phyloP scores from a whole-genome alignment of 1,140 invertebrate genomes.

The Planococcus citri region DNA sequence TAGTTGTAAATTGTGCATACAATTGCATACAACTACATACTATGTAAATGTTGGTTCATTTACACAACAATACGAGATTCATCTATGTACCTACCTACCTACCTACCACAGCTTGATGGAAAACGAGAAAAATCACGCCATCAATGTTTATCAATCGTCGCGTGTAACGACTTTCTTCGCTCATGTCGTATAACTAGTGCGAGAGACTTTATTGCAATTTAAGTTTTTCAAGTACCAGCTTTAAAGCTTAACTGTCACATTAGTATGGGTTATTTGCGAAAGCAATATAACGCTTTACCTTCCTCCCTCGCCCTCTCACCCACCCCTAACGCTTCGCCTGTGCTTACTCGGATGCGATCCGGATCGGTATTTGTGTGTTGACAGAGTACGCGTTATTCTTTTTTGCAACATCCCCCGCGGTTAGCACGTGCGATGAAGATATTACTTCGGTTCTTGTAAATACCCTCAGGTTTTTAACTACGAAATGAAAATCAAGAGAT shows the following conservation, averaged over 20 bases:
- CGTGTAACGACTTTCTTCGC: too few species aligned
- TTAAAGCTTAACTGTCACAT: constrained; percentile 1
- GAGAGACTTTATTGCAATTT: not conserved
- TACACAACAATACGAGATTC: too few species aligned
- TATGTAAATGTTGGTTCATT: too few species aligned
- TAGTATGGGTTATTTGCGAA: not conserved
- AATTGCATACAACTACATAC: too few species aligned
- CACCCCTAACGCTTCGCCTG: not conserved
- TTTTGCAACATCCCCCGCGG: not conserved
- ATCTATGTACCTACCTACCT: too few species aligned
- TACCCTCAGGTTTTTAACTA: not conserved
- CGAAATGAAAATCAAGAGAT: not conserved
- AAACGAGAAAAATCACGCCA: too few species aligned
- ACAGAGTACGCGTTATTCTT: not conserved
- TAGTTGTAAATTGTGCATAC: too few species aligned
- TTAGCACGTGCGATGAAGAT: constrained; percentile 2
- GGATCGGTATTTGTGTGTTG: constrained; percentile 7
- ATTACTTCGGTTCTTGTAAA: constrained; percentile 7
- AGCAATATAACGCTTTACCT: not conserved
- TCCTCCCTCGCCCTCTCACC: too few species aligned
- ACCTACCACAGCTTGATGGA: too few species aligned
- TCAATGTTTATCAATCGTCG: too few species aligned
- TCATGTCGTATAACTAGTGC: too few species aligned
- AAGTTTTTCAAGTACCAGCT: not conserved
- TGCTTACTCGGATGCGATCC: not conserved